Evolutionary conservation across 2,888 invertebrate genomes (phyloP).

Genomic region (Caenorhabditis sp.): DNA sequence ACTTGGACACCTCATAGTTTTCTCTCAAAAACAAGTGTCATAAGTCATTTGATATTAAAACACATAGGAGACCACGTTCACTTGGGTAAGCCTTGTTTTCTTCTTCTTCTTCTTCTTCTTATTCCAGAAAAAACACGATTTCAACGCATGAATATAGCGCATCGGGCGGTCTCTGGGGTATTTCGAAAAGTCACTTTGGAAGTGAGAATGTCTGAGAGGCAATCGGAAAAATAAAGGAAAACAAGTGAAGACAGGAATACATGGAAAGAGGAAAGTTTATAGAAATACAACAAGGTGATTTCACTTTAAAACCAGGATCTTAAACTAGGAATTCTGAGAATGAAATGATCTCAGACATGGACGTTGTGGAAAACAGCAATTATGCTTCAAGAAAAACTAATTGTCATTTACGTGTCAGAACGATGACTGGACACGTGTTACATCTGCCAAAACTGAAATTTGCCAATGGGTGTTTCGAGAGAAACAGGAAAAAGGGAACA

Average conservation of each 20-base stretch:
- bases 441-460: not conserved
- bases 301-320: not conserved
- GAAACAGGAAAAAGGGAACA: not conserved
- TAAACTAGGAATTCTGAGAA: not conserved
- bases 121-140: not conserved
- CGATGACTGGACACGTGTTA: not conserved
- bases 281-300: not conserved
- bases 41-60: constrained; percentile 47
- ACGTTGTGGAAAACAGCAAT: not conserved
- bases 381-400: constrained; percentile 3
- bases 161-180: not conserved
- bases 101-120: not conserved
- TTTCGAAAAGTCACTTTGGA: constrained; percentile 3
- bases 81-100: not conserved
- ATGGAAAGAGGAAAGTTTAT: not conserved
- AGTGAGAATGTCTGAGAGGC: constrained; percentile 19
- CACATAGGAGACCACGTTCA: not conserved
- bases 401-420: not conserved
- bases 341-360: not conserved
- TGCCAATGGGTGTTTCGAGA: not conserved
- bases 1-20: constrained; percentile 25
- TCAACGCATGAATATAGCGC: constrained; percentile 7
- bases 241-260: no score
- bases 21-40: constrained; percentile 38
- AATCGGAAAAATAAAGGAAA: not conserved